phyloP scores from a whole-genome alignment of 2,888 invertebrate genomes.

The Drosophila kuntzei region DNA sequence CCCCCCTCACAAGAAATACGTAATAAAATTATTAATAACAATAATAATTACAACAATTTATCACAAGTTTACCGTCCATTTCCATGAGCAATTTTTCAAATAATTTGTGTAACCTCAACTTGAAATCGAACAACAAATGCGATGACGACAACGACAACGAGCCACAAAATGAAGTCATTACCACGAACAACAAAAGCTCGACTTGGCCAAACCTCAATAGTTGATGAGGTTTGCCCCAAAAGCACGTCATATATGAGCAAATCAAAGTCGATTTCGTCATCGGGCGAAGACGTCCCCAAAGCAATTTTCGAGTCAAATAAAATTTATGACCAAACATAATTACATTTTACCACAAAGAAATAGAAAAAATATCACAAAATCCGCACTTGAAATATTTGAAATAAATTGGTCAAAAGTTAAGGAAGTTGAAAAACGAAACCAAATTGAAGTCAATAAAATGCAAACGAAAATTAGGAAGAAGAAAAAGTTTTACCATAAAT shows the following conservation, averaged over 20 bases:
- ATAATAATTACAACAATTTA: constrained; percentile 55
- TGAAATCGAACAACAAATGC: constrained; percentile 39
- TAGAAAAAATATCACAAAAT: constrained; percentile 4
- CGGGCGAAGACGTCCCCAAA: constrained; percentile 13
- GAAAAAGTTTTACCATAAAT: constrained; percentile 56
- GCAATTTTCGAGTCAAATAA: constrained; percentile 35
- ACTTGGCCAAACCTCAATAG: constrained; percentile 31
- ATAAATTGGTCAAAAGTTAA: constrained; percentile 8
- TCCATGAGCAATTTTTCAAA: constrained; percentile 51
- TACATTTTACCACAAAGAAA: constrained; percentile 44
- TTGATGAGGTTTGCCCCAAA: constrained; percentile 16
- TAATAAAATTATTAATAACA: constrained; percentile 28
- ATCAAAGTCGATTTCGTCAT: constrained; percentile 62
- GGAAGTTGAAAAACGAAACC: constrained; percentile 31
- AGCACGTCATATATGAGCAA: constrained; percentile 50
- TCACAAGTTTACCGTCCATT: constrained; percentile 52
- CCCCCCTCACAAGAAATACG: constrained; percentile 14
- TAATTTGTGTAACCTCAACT: constrained; percentile 27
- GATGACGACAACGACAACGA: constrained; percentile 33
- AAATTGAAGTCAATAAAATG: constrained; percentile 34
- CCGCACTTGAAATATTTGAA: constrained; percentile 28
- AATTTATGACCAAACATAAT: constrained; percentile 54
- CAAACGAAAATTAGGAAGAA: constrained; percentile 43
- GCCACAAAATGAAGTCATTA: constrained; percentile 70
- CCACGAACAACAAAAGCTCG: constrained; percentile 63